These are phyloP conservation scores for Drosophila nasuta DNA, from an alignment of 1,140 invertebrate species.

Conservation along the genomic window DNA sequence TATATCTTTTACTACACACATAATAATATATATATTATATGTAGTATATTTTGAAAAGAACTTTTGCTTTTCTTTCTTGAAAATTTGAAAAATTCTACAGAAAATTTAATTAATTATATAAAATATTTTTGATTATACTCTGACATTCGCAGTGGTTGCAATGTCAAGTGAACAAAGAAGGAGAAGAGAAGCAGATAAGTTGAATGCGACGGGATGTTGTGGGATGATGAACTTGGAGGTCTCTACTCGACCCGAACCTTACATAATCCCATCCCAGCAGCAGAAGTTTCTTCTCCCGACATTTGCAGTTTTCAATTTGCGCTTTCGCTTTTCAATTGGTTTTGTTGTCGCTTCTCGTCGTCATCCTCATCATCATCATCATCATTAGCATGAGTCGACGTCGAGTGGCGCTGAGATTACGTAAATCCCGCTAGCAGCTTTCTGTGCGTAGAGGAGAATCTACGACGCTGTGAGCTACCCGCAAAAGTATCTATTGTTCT, in stretches of 20 bases:
- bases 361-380: background rate
- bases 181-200: background rate
- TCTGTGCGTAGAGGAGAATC: constrained; percentile 23
- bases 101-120: constrained; percentile 33
- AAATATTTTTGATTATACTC: constrained; percentile 3
- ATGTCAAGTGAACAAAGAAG: constrained; percentile 36
- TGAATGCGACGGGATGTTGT: constrained; percentile 12
- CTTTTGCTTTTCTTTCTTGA: constrained; percentile 37
- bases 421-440: constrained; percentile 64
- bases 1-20: constrained; percentile 37
- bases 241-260: constrained; percentile 3
- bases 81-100: constrained; percentile 9
- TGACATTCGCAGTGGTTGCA: constrained; percentile 41
- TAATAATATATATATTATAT: constrained; percentile 34
- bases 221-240: constrained; percentile 1
- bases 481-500: constrained; percentile 21
- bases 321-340: constrained; percentile 70
- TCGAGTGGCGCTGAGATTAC: constrained; percentile 70
- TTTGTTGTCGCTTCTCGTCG: constrained; percentile 2
- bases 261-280: constrained; percentile 27
- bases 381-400: constrained; percentile 10
- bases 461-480: background rate
- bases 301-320: constrained; percentile 52
- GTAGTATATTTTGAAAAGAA: constrained; percentile 30
- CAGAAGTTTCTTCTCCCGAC: constrained; percentile 5